These are phyloP conservation scores for Pipra filicauda DNA, from an alignment of 2,113 vertebrate genomes.

Conservation along the genomic window DNA sequence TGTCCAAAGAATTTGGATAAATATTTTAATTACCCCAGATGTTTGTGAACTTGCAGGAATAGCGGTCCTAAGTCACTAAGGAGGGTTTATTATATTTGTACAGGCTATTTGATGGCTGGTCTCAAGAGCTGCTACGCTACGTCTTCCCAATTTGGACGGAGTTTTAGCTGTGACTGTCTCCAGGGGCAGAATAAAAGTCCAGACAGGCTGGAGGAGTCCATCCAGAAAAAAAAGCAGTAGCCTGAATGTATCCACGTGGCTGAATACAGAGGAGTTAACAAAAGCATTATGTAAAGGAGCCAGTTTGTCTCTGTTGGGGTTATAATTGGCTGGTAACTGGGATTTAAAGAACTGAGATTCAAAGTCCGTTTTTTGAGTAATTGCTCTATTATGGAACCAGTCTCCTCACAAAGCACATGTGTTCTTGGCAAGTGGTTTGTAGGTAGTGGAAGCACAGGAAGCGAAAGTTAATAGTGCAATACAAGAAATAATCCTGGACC, in stretches of 20 bases:
- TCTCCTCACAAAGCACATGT: not conserved
- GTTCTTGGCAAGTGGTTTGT: not conserved
- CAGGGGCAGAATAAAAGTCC: conserved; percentile 36
- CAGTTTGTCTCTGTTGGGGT: conserved; percentile 52
- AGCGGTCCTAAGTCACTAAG: not conserved
- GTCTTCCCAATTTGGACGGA: conserved; percentile 23
- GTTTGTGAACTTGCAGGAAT: not conserved
- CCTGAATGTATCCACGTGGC: conserved; percentile 54
- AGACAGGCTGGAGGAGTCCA: conserved; percentile 31
- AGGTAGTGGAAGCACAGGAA: not conserved
- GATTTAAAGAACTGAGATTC: conserved; percentile 28
- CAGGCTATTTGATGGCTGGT: not conserved
- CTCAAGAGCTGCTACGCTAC: not conserved
- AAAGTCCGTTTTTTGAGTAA: conserved; percentile 20
- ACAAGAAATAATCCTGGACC: not conserved
- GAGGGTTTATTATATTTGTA: not conserved
- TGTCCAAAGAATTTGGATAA: not conserved
- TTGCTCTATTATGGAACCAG: conserved; percentile 7
- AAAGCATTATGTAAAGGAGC: conserved; percentile 56
- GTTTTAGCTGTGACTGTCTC: conserved; percentile 43
- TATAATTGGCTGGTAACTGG: conserved; percentile 32
- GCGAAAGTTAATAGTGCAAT: not conserved
- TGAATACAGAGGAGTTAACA: conserved; percentile 40
- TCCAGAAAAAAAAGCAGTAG: conserved; percentile 52
- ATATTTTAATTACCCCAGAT: not conserved